Evolutionary conservation across 2,797 vertebrate genomes (phyloP).

Genomic region (Labeo calbasu): DNA sequence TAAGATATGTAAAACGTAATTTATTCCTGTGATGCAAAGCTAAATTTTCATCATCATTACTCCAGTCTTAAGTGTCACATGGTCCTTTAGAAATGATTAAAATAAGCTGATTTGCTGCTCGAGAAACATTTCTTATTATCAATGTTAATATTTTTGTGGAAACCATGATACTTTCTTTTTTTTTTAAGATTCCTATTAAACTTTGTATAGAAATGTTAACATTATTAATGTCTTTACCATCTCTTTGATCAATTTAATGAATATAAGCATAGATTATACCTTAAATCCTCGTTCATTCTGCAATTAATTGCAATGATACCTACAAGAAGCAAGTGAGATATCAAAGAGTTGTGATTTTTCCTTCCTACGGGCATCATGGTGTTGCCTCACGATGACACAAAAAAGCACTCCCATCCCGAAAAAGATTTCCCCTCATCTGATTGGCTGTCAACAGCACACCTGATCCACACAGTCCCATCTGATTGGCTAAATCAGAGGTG

Average conservation of each 20-base stretch:
- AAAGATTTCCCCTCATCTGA: constrained; percentile 4
- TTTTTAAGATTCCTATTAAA: too few relatives aligned
- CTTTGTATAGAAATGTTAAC: not conserved
- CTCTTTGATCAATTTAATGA: not conserved
- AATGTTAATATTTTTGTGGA: too few relatives aligned
- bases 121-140: not conserved
- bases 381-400: not conserved
- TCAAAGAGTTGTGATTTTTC: not conserved
- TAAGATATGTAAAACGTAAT: not conserved
- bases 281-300: not conserved
- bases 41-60: not conserved
- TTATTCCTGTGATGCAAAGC: too few relatives aligned
- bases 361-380: not conserved
- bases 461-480: not conserved
- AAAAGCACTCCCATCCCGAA: not conserved
- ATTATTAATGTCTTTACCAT: not conserved
- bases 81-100: not conserved
- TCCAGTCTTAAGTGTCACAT: not conserved
- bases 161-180: too few relatives aligned
- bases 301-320: not conserved
- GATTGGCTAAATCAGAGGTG: constrained; percentile 9
- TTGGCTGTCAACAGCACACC: not conserved
- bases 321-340: not conserved
- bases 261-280: not conserved
- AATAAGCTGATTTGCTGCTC: not conserved